These are phyloP conservation scores for Oscheius sp. DNA, from an alignment of 2,888 invertebrate genomes.

Conservation along the genomic window DNA sequence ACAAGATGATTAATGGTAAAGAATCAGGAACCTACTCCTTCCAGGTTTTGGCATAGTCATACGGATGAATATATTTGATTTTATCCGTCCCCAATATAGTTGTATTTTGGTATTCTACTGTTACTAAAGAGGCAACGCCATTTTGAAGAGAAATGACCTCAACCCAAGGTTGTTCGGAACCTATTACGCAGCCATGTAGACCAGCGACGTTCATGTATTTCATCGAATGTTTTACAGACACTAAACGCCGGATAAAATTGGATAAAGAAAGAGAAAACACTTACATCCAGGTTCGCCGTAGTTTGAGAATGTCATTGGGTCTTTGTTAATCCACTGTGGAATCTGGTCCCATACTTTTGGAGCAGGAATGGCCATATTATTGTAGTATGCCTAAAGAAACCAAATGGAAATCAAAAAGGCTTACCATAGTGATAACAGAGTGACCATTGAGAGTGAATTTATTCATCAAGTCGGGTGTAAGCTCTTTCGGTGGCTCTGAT, in stretches of 20 bases:
- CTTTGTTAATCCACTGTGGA: neutral
- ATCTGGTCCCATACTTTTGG: slow-evolving; percentile 20
- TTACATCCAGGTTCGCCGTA: slow-evolving; percentile 3
- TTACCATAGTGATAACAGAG: neutral
- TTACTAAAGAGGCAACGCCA: slow-evolving; percentile 25
- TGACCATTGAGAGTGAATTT: neutral
- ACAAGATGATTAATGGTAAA: too few relatives aligned
- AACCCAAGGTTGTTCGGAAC: slow-evolving; percentile 43
- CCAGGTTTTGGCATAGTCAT: slow-evolving; percentile 34
- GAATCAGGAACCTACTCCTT: too few relatives aligned
- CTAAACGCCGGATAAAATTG: slow-evolving; percentile 18
- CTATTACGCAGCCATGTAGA: slow-evolving; percentile 34
- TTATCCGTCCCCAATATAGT: slow-evolving; percentile 24
- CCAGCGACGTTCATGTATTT: slow-evolving; percentile 24
- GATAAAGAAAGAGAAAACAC: neutral
- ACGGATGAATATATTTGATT: slow-evolving; percentile 35
- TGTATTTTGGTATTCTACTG: slow-evolving; percentile 40
- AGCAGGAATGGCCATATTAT: neutral
- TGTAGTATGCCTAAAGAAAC: neutral
- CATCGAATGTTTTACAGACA: slow-evolving; percentile 36
- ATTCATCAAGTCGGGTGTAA: neutral
- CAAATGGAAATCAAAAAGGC: neutral
- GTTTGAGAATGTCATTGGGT: neutral
- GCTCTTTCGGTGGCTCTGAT: neutral
- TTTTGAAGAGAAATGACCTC: slow-evolving; percentile 36